Evolutionary conservation across 2,113 vertebrate genomes (phyloP), one percentile per base, ranked within the genome.

Genomic region (Oreotrochilus melanogaster): DNA sequence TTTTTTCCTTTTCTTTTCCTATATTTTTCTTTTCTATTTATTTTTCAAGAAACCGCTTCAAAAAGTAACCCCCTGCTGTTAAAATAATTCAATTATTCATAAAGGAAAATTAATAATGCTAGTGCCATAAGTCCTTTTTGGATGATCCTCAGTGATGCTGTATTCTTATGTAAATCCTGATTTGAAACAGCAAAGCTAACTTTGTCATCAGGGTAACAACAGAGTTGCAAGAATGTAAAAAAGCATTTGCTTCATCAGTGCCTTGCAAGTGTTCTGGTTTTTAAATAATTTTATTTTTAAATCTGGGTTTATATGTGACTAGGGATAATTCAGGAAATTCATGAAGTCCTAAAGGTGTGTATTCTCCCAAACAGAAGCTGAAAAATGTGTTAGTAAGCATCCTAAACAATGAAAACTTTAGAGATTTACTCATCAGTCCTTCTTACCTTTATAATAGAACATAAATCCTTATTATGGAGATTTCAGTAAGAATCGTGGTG

Each of bases 391-490:
- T 37, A 30, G 24, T 21, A 39, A 35, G 19, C 7, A 23, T 45
- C 3, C n/a, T 64, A 42, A 16, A 43, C 0, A 7, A 25, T 48
- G 11, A 54, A 5, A n/a, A 57, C 0, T 3, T 17, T 25, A 50
- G 0, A 43, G 23, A 50, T 7, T 71, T 47, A 31, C 12, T 74
- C 27, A 33, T 48, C 35, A 31, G 8, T 18, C 12, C 6, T 65
- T 79, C 56, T 37, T 57, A 47, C 18, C 11, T 39, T 72, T 21
- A 22, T 30, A 31, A 39, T 39, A 58, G 87, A 72, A 1, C 15
- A 57, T 54, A 92, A 74, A 64, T 11, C 1, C 50, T 30, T 53
- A 28, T 2, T n/a, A n/a, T n/a, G 16, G 9, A 50, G 13, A 47
- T 35, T n/a, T 60, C 51, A 18, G 12, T 45, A 73, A 37, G 35